Base-by-base conservation (phyloP, 2,113 vertebrate genomes). In the Apteryx mantelli region DNA sequence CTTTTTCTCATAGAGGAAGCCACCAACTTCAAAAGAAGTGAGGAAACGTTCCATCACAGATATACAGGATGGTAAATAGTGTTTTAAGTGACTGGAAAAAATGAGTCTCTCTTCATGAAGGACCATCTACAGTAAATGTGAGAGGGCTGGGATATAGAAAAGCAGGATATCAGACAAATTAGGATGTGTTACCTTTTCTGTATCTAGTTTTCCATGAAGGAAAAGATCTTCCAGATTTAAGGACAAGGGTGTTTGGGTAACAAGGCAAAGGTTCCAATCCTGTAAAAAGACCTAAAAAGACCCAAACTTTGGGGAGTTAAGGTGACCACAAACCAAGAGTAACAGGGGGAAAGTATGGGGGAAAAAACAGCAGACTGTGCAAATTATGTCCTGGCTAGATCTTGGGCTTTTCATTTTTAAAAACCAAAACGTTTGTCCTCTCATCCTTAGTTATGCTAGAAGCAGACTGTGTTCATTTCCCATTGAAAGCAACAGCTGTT, bases 71-170 rank as follows among this genome's bases (percentile, higher is more conserved):
- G 4, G 18, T 71, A 50, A 81, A 94, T 7, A 36, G 3, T n/a
- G 44, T 73, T 69, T 25, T 38, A 88, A 71, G 42, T 52, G 18
- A 52, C 2, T n/a, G 42, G 38, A 19, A 34, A 46, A 44, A 61
- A 71, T 61, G 17, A 48, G 34, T 53, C 4, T 76, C 46, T 46
- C 18, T 64, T 71, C 50, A 65, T 2, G 58, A 15, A 34, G 71
- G 19, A 82, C 2, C 15, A 26, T 61, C 46, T 68, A 13, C 50
- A 61, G 4, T 79, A 53, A 75, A 89, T 9, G 16, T 85, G 52
- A 66, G 48, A 50, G 16, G 3, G 4, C 48, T 92, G 79, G 70
- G 18, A 30, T 66, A 46, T 1, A 12, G 0, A 0, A 2, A 9
- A 26, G 64, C 52, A 77, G 16, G 40, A 32, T 22, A 11, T 50